A percentile compares a stretch with the other conserved stretches of the same genome.
phyloP scores from a whole-genome alignment of 2,888 invertebrate genomes.

The Drosophila setosimentum region DNA sequence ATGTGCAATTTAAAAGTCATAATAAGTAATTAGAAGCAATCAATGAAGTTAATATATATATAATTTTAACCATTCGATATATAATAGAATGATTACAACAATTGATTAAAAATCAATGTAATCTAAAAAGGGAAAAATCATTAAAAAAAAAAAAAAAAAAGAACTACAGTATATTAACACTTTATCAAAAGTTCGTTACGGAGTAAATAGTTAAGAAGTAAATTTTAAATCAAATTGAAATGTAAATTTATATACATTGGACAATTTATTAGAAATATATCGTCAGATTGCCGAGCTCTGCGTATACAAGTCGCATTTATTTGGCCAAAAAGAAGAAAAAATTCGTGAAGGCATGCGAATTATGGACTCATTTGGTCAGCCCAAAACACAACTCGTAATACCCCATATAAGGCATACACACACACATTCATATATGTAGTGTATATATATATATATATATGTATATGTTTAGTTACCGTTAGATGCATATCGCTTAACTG shows the following conservation, averaged over 20 bases:
- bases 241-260: not conserved
- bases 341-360: constrained; percentile 55
- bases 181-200: not conserved
- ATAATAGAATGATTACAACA: not conserved
- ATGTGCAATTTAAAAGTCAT: no score
- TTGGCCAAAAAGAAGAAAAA: constrained; percentile 14
- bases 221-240: not conserved
- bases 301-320: not conserved
- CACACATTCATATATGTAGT: not conserved
- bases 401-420: constrained; percentile 17
- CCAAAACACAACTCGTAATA: constrained; percentile 16
- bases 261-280: not conserved
- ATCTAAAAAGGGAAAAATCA: not conserved
- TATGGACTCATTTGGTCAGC: constrained; percentile 45
- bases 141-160: not conserved
- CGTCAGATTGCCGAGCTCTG: not conserved
- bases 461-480: constrained; percentile 6
- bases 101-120: not conserved
- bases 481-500: constrained; percentile 49
- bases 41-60: not conserved
- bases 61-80: not conserved
- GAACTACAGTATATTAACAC: no score
- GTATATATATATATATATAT: not conserved
- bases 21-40: no score
- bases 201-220: not conserved